These are phyloP conservation scores for Regulus satrapa DNA, from an alignment of 2,113 vertebrate species.

Conservation along the genomic window DNA sequence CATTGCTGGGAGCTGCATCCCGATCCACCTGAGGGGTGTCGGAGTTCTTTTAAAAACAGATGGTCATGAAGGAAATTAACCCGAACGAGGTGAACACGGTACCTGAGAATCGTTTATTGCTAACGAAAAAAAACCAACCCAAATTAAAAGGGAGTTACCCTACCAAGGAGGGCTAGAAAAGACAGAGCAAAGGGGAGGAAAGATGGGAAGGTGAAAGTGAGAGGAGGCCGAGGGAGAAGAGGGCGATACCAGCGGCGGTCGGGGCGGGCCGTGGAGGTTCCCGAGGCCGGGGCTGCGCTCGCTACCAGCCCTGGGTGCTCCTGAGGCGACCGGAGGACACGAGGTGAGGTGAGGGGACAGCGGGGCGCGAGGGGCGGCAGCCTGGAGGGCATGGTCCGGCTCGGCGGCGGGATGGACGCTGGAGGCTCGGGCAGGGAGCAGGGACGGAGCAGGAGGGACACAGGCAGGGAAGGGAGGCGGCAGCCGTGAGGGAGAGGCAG, in stretches of 20 bases:
- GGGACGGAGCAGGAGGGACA: neutral
- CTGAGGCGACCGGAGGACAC: no score
- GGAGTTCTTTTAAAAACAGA: no score
- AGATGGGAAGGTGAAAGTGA: no score
- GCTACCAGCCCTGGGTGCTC: no score
- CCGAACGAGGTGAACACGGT: neutral
- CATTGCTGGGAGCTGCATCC: neutral
- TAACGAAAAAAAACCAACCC: fast-evolving
- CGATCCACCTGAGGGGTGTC: neutral
- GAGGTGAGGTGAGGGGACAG: no score
- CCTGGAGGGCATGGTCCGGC: no score
- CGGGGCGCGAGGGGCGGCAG: neutral
- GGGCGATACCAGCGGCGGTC: neutral
- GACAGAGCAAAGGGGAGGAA: no score
- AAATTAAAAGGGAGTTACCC: neutral
- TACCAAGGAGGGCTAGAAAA: no score
- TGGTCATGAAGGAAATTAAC: neutral
- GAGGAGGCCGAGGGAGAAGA: no score
- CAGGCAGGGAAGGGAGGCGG: no score
- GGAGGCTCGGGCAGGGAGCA: neutral
- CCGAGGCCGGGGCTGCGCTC: neutral
- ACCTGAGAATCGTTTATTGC: neutral
- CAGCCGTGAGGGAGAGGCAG: neutral
- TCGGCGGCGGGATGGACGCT: no score
- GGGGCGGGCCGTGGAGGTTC: no score